Base-by-base conservation (phyloP, 2,113 vertebrate species). In the Tenrec ecaudatus region DNA sequence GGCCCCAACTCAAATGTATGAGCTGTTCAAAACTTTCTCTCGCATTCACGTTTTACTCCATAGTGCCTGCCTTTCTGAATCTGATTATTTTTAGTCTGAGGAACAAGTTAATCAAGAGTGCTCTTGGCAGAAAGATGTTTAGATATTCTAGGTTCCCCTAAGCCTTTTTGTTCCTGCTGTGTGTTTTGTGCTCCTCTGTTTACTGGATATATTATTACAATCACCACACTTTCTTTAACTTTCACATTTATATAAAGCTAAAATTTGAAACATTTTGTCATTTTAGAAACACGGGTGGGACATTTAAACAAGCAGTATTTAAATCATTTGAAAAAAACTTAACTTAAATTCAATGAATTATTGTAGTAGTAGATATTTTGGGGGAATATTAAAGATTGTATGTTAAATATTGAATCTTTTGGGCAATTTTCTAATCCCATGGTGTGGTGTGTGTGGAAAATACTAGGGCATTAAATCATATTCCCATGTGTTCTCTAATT, bases 1-100 rank as follows among this genome's bases (percentile, higher is more conserved):
- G n/a, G n/a, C n/a, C n/a, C n/a, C n/a, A n/a, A n/a, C n/a, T n/a
- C n/a, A n/a, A n/a, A n/a, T n/a, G n/a, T n/a, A n/a, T n/a, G n/a
- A n/a, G n/a, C n/a, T n/a, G n/a, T n/a, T n/a, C n/a, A n/a, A n/a
- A n/a, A n/a, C n/a, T n/a, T n/a, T n/a, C n/a, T n/a, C n/a, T n/a
- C n/a, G n/a, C n/a, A n/a, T n/a, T n/a, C n/a, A n/a, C n/a, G n/a
- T n/a, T n/a, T n/a, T n/a, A n/a, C n/a, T n/a, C n/a, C n/a, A n/a
- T n/a, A n/a, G n/a, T n/a, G n/a, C 94, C 43, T 96, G 96, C 57
- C 27, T 68, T 76, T 27, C 12, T n/a, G n/a, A n/a, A n/a, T n/a
- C n/a, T n/a, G n/a, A n/a, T n/a, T n/a, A n/a, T n/a, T n/a, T n/a
- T n/a, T n/a, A n/a, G n/a, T n/a, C n/a, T n/a, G n/a, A n/a, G n/a